Percentiles rank a stretch among this genome's conserved stretches.
Conservation (phyloP, 2,113 vertebrate genomes). For the Martes martes region DNA sequence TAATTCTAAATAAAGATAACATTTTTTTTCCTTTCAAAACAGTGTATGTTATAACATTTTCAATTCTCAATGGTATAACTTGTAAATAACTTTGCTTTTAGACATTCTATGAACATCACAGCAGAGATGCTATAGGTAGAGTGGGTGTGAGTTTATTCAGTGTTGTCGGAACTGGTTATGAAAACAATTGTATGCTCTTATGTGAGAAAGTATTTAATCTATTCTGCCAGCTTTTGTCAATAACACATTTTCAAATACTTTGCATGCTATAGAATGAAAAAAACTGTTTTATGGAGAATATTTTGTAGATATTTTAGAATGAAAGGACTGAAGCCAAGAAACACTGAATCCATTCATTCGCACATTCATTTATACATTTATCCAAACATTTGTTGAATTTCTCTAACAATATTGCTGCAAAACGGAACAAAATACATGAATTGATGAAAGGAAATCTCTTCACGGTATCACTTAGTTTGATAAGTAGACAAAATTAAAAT, state of each 20-base stretch:
- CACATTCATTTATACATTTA: not conserved
- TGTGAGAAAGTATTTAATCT: constrained; percentile 64
- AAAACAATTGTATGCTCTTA: constrained; percentile 59
- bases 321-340: not conserved
- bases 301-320: constrained; percentile 25
- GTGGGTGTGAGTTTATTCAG: constrained; percentile 54
- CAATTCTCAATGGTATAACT: constrained; percentile 52
- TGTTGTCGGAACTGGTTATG: constrained; percentile 64
- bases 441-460: not conserved
- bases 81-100: constrained; percentile 65
- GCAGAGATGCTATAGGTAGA: not conserved
- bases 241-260: constrained; percentile 59
- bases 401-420: not conserved
- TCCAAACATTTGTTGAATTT: not conserved
- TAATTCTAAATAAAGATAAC: constrained; percentile 45
- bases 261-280: constrained; percentile 1
- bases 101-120: constrained; percentile 43
- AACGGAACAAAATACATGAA: not conserved
- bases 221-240: constrained; percentile 57
- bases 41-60: constrained; percentile 52
- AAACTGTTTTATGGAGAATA: not conserved
- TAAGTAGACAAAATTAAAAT: not conserved
- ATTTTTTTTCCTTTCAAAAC: constrained; percentile 32
- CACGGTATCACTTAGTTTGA: not conserved
- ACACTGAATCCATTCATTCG: not conserved